Evolutionary conservation across 1,140 invertebrate species (phyloP).

Genomic region (Drosophila equinoxialis): DNA sequence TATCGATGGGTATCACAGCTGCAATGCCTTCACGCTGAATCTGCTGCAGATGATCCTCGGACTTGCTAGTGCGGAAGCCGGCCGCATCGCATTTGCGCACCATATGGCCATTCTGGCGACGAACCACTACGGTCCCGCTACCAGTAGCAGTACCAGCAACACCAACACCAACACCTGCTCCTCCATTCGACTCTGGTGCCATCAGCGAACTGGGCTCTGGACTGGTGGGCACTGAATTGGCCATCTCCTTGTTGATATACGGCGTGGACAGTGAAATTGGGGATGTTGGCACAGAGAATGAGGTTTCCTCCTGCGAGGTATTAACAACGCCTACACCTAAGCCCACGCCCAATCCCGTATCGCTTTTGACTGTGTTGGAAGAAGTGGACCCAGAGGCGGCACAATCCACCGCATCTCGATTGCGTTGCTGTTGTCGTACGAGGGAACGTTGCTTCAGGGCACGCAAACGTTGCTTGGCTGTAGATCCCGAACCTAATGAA

Average conservation of each 20-base stretch:
- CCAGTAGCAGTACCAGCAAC: slow-evolving; percentile 30
- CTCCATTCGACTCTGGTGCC: slow-evolving; percentile 83
- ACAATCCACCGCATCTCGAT: slow-evolving; percentile 67
- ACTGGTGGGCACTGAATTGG: slow-evolving; percentile 92
- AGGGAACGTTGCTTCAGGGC: slow-evolving; percentile 70
- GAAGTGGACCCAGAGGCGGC: slow-evolving; percentile 66
- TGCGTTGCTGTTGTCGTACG: slow-evolving; percentile 55
- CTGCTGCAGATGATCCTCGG: slow-evolving; percentile 93
- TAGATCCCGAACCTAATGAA: slow-evolving; percentile 68
- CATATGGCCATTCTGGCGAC: slow-evolving; percentile 72
- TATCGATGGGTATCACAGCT: slow-evolving; percentile 92
- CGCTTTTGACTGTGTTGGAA: slow-evolving; percentile 76
- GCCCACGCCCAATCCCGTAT: slow-evolving; percentile 40
- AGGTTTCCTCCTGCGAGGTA: slow-evolving; percentile 76
- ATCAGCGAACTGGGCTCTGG: slow-evolving; percentile 86
- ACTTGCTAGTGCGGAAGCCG: slow-evolving; percentile 90
- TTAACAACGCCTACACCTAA: slow-evolving; percentile 39
- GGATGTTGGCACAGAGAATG: slow-evolving; percentile 81
- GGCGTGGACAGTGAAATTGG: slow-evolving; percentile 79
- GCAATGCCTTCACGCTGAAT: slow-evolving; percentile 81
- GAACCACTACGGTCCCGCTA: slow-evolving; percentile 82
- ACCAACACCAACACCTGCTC: slow-evolving; percentile 5
- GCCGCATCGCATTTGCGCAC: slow-evolving; percentile 80
- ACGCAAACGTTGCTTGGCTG: slow-evolving; percentile 67
- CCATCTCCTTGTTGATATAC: slow-evolving; percentile 76